Percentiles rank a stretch among this genome's conserved stretches.
These are phyloP conservation scores for Hydropsyche betteni DNA, from an alignment of 2,888 invertebrate species.

Conservation along the genomic window DNA sequence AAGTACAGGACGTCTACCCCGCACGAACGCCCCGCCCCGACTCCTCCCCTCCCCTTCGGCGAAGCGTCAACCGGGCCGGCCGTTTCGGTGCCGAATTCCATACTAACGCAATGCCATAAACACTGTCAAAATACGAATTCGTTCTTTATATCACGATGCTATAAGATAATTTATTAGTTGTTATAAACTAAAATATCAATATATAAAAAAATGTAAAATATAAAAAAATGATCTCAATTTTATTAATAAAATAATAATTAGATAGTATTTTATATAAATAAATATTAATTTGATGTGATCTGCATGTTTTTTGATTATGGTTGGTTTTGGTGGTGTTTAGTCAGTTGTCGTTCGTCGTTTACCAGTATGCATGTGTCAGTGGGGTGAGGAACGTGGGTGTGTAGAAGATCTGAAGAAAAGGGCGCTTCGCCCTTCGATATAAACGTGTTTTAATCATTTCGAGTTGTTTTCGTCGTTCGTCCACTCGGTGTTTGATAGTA, in stretches of 20 bases:
- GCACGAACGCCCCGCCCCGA: conserved; percentile 8
- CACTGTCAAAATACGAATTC: no score
- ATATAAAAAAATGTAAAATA: no score
- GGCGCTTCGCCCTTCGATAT: conserved; percentile 1
- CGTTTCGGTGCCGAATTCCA: not conserved
- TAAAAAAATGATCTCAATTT: no score
- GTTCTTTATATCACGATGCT: no score
- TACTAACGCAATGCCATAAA: not conserved
- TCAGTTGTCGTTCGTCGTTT: not conserved
- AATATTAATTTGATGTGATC: no score
- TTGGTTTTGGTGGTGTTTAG: not conserved
- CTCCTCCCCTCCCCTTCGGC: not conserved
- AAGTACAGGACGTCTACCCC: not conserved
- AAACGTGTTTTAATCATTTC: not conserved
- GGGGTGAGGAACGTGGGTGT: not conserved
- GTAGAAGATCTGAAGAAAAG: not conserved
- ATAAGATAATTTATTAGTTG: no score
- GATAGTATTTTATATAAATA: no score
- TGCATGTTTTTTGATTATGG: no score
- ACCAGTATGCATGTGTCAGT: not conserved
- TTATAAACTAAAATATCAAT: no score
- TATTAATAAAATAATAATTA: no score
- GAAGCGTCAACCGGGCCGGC: not conserved
- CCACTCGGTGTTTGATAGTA: not conserved
- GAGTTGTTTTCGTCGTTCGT: not conserved